These are phyloP conservation scores for Oryzias dopingdopingensis DNA, from an alignment of 2,797 vertebrate genomes.

Conservation along the genomic window DNA sequence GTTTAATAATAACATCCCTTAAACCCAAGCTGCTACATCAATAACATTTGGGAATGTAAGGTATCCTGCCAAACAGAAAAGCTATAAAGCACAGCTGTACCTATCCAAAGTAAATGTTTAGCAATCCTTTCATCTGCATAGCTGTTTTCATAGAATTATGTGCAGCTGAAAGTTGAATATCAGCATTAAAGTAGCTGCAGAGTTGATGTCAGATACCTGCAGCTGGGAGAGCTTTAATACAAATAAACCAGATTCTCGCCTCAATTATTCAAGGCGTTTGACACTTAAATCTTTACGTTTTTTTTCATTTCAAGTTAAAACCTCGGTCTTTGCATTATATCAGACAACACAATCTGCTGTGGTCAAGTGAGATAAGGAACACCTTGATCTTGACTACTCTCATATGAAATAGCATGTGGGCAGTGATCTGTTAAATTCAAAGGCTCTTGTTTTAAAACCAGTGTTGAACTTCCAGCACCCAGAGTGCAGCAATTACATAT, in stretches of 20 bases:
- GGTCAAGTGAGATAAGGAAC: neutral
- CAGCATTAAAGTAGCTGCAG: slow-evolving; percentile 21
- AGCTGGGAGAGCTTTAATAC: slow-evolving; percentile 48
- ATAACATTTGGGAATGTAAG: slow-evolving; percentile 19
- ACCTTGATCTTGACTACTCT: slow-evolving; percentile 1
- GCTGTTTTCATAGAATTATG: slow-evolving; percentile 33
- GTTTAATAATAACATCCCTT: slow-evolving; percentile 5
- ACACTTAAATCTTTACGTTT: slow-evolving; percentile 11
- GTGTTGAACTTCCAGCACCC: slow-evolving; percentile 36
- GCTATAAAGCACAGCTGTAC: slow-evolving; percentile 23
- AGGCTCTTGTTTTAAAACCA: slow-evolving; percentile 19
- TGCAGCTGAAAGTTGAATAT: slow-evolving; percentile 23
- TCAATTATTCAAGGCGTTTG: slow-evolving; percentile 29
- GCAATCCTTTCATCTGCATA: slow-evolving; percentile 22
- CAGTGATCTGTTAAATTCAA: slow-evolving; percentile 25
- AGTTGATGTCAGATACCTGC: slow-evolving; percentile 30
- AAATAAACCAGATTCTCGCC: slow-evolving; percentile 27
- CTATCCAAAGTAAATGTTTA: slow-evolving; percentile 52
- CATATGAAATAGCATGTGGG: slow-evolving; percentile 15
- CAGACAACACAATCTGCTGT: slow-evolving; percentile 1
- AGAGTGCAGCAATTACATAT: slow-evolving; percentile 52
- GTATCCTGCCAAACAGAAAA: slow-evolving; percentile 22
- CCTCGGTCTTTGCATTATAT: slow-evolving; percentile 15
- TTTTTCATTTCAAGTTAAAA: slow-evolving; percentile 1
- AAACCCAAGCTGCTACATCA: slow-evolving; percentile 16